These are phyloP conservation scores for Cetoscarus ocellatus DNA, from an alignment of 2,797 vertebrate genomes.

Conservation along the genomic window DNA sequence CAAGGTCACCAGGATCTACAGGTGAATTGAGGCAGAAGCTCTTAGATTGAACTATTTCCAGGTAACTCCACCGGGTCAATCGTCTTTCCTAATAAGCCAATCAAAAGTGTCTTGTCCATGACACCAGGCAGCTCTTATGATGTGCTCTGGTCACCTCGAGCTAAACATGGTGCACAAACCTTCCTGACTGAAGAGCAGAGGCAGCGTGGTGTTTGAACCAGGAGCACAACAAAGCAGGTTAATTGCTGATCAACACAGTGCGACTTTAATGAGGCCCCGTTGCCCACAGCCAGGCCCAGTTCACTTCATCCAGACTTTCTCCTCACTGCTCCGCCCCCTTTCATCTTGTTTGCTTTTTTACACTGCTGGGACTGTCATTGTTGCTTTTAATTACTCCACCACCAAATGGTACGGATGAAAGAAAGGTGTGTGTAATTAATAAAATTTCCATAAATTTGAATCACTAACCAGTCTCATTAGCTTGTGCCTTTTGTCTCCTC, in stretches of 20 bases:
- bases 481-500: slow-evolving; percentile 92
- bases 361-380: slow-evolving; percentile 91
- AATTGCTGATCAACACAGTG: slow-evolving; percentile 98
- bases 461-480: slow-evolving; percentile 99
- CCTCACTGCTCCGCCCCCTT: slow-evolving; percentile 90
- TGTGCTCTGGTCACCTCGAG: slow-evolving; percentile 79
- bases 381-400: slow-evolving; percentile 98
- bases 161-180: slow-evolving; percentile 89
- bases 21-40: no score
- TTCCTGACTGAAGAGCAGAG: slow-evolving; percentile 86
- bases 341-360: slow-evolving; percentile 94
- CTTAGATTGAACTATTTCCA: neutral
- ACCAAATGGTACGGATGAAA: slow-evolving; percentile 98
- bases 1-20: no score
- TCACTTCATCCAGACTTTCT: slow-evolving; percentile 90
- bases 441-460: slow-evolving; percentile 99
- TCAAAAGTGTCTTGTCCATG: slow-evolving; percentile 63
- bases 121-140: slow-evolving; percentile 76
- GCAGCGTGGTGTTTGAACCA: slow-evolving; percentile 91
- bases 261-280: slow-evolving; percentile 95
- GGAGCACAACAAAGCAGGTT: slow-evolving; percentile 97
- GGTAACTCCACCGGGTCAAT: slow-evolving; percentile 15
- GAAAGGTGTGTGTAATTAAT: slow-evolving; percentile 99
- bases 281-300: slow-evolving; percentile 91
- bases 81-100: slow-evolving; percentile 39